Base-by-base conservation (phyloP, 2,797 vertebrate species). In the Enteromius fasciolatus region DNA sequence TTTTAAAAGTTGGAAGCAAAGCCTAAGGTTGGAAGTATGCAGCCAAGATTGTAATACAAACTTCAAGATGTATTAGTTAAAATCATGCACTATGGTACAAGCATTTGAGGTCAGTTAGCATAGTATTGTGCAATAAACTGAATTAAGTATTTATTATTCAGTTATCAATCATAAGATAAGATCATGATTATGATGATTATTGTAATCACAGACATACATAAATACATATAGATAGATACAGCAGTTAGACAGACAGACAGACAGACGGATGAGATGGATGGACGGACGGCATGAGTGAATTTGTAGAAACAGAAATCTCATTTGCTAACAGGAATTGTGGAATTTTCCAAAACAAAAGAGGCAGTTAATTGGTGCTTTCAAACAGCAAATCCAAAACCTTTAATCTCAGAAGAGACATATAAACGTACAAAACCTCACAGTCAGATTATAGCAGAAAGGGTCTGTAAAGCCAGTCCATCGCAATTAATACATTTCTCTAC, bases 311-410 rank as follows among this genome's bases (percentile, higher is more conserved):
- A 69, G 11, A 46, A 14, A 63, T 78, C 44, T 68, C 20, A 57
- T 79, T 54, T 69, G 10, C 11, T 31, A 28, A 44, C 23, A n/a
- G n/a, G n/a, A 68, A 14, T 12, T 52, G 15, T 15, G 41, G n/a
- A 36, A 54, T 54, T 72, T 72, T 72, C 12, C 12, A 61, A 80
- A 80, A 61, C 67, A 80, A 70, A 31, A 46, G 66, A 70, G 25
- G 5, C 23, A 15, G 23, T 70, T 72, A 80, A 80, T 80, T 80
- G 39, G 39, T 7, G 52, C 25, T 80, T 72, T 80, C 78, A 23
- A 61, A 80, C 41, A 72, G 33, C 78, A 70, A 25, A 23, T 80
- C 54, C 39, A 72, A 23, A 31, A 46, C 54, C 52, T 80, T 48
- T 80, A 39, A 72, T 80, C 78, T 72, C 52, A 72, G 39, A 72